Base-by-base conservation (phyloP, 1,140 invertebrate species). In the Leptopilina boulardi region DNA sequence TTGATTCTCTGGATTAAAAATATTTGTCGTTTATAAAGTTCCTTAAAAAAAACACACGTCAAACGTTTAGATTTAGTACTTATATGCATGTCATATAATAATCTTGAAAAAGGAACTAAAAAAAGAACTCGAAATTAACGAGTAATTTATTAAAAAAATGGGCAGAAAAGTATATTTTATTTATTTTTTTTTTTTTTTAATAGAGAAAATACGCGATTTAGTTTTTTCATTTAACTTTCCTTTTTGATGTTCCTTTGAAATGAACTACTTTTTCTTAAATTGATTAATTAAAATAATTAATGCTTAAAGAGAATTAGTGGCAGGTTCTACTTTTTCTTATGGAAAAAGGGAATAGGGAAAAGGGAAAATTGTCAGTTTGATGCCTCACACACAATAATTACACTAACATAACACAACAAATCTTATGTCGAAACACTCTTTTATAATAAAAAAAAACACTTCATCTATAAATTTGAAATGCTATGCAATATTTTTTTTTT, bases 111-210 rank as follows among this genome's bases (percentile, higher is more conserved):
- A 26, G 59, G 59, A 66, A 66, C 59, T 66, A 13, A 59, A 59
- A 18, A 15, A 47, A 18, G 0, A 18, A 15, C 26, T 66, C 59
- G 26, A 30, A 66, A 66, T 66, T 30, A 66, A 66, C 59, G 59
- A 66, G 59, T 23, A 26, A 26, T 23, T 21, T 59, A 26, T 66
- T 23, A 15, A 30, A 66, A 66, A 30, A 38, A 38, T 38, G 11
- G 26, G 10, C 13, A 66, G 59, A 66, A 66, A 66, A n/a, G 11
- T 47, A 47, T 47, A 8, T 66, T 30, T 59, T 59, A 21, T 73
- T 77, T 74, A 80, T 75, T 81, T 82, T 78, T 83, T 81, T 78
- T 73, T 83, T 76, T 66, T 75, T 76, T 78, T 79, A 66, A 75
- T 83, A 80, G 74, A 47, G 77, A 70, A 73, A 81, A 75, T 38